Evolutionary conservation across 2,113 vertebrate species (phyloP).

Genomic region (Triplophysa rosa): DNA sequence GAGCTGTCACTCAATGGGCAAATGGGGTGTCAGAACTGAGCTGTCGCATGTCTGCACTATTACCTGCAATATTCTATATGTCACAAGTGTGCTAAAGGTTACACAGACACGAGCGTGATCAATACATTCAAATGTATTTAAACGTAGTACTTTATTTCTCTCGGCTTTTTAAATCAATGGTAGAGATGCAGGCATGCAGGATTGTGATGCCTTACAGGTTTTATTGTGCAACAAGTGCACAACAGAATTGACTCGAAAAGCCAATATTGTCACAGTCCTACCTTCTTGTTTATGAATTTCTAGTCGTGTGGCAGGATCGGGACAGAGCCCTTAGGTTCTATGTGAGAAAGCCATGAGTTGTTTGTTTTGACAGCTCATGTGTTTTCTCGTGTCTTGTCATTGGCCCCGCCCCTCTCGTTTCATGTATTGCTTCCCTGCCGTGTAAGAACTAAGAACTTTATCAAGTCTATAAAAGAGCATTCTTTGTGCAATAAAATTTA

Average conservation of each 20-base stretch:
- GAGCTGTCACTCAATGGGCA: neutral
- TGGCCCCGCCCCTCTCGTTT: too few relatives aligned
- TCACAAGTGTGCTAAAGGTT: neutral
- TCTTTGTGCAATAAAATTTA: too few relatives aligned
- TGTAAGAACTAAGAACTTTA: too few relatives aligned
- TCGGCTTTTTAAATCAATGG: neutral
- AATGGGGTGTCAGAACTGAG: neutral
- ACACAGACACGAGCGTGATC: conserved; percentile 4
- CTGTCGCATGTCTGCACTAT: neutral
- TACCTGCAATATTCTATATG: neutral
- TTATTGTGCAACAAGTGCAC: neutral
- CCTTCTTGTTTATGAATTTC: too few relatives aligned
- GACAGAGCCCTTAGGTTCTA: too few relatives aligned
- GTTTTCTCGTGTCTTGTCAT: too few relatives aligned
- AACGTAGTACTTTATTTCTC: neutral
- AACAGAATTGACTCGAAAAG: conserved; percentile 13
- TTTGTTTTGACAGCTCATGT: too few relatives aligned
- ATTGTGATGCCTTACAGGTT: neutral
- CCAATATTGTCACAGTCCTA: too few relatives aligned
- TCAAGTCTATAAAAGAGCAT: too few relatives aligned
- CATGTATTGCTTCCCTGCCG: too few relatives aligned
- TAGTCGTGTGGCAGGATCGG: too few relatives aligned
- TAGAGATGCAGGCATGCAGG: neutral
- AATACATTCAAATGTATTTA: conserved; percentile 8
- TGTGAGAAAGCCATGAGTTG: too few relatives aligned